Base-by-base conservation (phyloP, 2,113 vertebrate species). In the Zapornia atra region DNA sequence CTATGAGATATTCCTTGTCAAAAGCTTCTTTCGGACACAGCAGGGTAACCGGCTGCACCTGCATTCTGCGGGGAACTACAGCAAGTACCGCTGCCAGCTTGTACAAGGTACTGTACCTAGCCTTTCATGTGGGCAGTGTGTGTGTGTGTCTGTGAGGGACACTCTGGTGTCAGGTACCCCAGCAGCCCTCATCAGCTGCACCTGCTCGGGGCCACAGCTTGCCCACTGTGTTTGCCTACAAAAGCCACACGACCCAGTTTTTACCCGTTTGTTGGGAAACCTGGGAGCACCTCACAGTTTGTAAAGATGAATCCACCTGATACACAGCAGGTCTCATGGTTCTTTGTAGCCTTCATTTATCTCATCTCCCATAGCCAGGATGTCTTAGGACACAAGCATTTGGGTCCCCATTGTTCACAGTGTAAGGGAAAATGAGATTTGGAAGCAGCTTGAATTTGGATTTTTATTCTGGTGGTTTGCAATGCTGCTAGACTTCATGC, bases 21-120 rank as follows among this genome's bases (percentile, higher is more conserved):
- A 96, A 90, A 97, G 40, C 28, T 90, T 89, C 25, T 80, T 78
- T 77, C 60, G 3, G 61, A 94, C 79, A 9, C 48, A 93, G 54
- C 57, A 66, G 0, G 94, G 96, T 65, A 95, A 96, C 19, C 51
- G 77, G 53, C n/a, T 98, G 70, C 87, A 93, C 3, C 25, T 98
- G 87, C 66, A 2, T 28, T 98, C 98, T 21, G 36, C 72, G 82
- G 97, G 97, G 44, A 97, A 81, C 79, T 60, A 77, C 87, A 98
- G 98, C 90, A 93, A 53, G 3, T 97, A 97, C 34, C 95, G 89
- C 88, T 98, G 98, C 61, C 95, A 98, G 71, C 96, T 98, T 6
- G 20, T 98, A 34, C 83, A 95, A 97, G 98, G 97, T 97, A 97
- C 8, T 15, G 36, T 42, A 54, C 5, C 19, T 8, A n/a, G 73